A percentile compares a stretch with the other conserved stretches of the same genome.
Evolutionary conservation across 2,797 vertebrate genomes (phyloP).

Genomic region (Dromococcyx pavoninus): DNA sequence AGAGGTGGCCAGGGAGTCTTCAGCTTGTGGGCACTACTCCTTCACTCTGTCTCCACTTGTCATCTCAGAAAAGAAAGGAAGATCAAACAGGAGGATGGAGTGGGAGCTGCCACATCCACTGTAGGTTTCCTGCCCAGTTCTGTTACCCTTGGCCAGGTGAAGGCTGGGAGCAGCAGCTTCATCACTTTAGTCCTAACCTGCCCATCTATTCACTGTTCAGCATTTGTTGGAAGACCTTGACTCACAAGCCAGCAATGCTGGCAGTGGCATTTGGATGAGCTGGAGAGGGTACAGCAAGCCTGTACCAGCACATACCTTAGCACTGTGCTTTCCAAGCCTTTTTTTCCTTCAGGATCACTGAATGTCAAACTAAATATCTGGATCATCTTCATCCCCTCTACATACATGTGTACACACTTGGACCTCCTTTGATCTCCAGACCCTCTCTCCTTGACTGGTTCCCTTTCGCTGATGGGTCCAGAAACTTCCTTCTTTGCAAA

Average conservation of each 20-base stretch:
- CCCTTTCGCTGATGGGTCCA: neutral
- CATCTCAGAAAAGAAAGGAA: neutral
- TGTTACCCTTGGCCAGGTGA: neutral
- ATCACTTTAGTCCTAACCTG: neutral
- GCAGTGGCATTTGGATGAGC: fast-evolving
- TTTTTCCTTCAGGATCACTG: neutral
- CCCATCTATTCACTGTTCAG: neutral
- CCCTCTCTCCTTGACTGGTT: fast-evolving
- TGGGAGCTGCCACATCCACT: conserved; percentile 42
- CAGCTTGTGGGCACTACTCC: neutral
- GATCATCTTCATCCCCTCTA: neutral
- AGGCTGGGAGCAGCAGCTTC: neutral
- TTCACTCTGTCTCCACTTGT: neutral
- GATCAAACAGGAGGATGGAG: neutral
- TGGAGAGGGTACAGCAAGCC: neutral
- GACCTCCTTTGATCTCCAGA: neutral
- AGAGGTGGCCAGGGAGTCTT: neutral
- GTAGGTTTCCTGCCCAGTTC: neutral
- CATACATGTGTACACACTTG: fast-evolving
- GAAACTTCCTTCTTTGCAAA: neutral
- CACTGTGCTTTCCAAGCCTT: neutral
- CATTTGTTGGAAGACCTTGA: neutral
- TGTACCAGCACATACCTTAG: neutral
- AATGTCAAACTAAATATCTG: neutral
- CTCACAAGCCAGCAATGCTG: neutral